Conservation (phyloP, 2,888 invertebrate species). For the Oligia fasciuncula region DNA sequence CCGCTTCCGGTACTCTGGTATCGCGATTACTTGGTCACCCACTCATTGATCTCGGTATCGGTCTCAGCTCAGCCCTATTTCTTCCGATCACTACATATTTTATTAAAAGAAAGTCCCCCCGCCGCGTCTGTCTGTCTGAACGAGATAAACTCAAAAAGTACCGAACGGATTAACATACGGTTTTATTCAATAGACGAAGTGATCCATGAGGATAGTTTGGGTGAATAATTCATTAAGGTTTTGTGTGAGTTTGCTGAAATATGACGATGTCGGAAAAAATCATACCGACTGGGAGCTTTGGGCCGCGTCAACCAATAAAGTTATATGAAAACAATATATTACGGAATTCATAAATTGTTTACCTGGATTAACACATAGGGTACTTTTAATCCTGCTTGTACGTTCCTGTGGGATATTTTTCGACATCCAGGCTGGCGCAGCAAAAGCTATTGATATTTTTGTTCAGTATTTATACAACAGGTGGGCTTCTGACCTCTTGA, state of each 20-base stretch:
- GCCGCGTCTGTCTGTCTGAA: not conserved
- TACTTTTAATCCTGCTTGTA: not conserved
- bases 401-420: not conserved
- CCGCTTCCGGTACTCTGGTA: slow-evolving; percentile 67
- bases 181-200: not conserved
- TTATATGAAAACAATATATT: not conserved
- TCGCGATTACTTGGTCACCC: slow-evolving; percentile 48
- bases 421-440: not conserved
- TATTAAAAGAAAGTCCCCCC: not conserved
- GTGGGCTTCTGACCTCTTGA: slow-evolving; percentile 44
- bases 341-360: not conserved
- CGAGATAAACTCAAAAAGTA: not conserved
- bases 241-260: not conserved
- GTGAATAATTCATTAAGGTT: not conserved
- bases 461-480: slow-evolving; percentile 27
- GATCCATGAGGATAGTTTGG: not conserved
- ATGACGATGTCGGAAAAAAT: not conserved
- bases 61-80: slow-evolving; percentile 32
- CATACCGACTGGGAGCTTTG: not conserved
- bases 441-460: slow-evolving; percentile 9
- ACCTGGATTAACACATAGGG: not conserved
- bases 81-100: not conserved
- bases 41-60: slow-evolving; percentile 29
- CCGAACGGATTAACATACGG: not conserved
- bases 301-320: not conserved